phyloP scores from a whole-genome alignment of 1,140 invertebrate genomes.

The Eupeodes corollae region DNA sequence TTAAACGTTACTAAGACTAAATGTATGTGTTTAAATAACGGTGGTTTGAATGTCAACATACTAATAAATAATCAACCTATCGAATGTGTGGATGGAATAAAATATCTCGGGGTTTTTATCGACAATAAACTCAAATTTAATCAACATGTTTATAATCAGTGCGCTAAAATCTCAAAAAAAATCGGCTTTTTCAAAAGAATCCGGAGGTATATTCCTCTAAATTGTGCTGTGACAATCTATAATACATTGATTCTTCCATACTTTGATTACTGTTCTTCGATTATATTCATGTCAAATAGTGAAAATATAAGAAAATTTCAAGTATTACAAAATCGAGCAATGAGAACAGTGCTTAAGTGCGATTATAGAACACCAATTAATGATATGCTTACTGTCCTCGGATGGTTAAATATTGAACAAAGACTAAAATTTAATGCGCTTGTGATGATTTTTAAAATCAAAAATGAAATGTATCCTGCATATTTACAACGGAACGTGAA shows the following conservation, averaged over 20 bases:
- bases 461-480: conserved; percentile 58
- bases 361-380: conserved; percentile 2
- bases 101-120: conserved; percentile 9
- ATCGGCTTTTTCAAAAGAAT: conserved; percentile 8
- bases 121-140: conserved; percentile 7
- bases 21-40: conserved; percentile 8
- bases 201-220: not conserved
- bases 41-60: not conserved
- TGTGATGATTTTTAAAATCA: conserved; percentile 41
- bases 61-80: conserved; percentile 1
- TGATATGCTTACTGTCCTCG: conserved; percentile 7
- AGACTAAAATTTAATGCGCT: not conserved
- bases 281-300: conserved; percentile 6
- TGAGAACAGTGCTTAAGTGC: conserved; percentile 8
- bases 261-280: conserved; percentile 8
- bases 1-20: conserved; percentile 9
- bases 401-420: conserved; percentile 3
- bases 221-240: conserved; percentile 6
- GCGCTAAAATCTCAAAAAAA: not conserved
- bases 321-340: conserved; percentile 1
- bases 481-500: no score
- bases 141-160: conserved; percentile 6
- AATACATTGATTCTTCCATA: conserved; percentile 11
- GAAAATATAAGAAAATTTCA: conserved; percentile 6
- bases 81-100: conserved; percentile 5